These are phyloP conservation scores for Fundulus diaphanus DNA, from an alignment of 2,797 vertebrate genomes.

Conservation along the genomic window DNA sequence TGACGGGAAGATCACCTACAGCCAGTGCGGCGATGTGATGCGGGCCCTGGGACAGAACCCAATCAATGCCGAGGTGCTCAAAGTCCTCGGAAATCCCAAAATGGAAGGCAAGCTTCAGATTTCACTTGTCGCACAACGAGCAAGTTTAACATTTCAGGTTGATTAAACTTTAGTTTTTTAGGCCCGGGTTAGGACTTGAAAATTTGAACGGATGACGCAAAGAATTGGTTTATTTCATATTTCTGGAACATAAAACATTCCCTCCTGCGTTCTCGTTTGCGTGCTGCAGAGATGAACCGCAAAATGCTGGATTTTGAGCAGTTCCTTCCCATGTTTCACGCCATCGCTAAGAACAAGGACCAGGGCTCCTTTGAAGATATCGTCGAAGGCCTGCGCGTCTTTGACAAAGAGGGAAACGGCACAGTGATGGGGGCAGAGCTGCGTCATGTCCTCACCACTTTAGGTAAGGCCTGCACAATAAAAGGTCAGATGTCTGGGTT, in stretches of 20 bases:
- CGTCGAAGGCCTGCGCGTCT: conserved; percentile 90
- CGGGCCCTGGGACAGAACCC: conserved; percentile 93
- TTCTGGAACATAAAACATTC: not conserved
- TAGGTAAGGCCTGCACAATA: conserved; percentile 78
- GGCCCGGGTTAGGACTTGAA: not conserved
- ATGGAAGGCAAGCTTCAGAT: conserved; percentile 78
- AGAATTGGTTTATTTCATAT: not conserved
- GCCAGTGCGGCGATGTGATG: conserved; percentile 93
- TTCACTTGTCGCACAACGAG: not conserved
- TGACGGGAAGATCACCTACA: conserved; percentile 91
- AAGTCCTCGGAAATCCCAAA: conserved; percentile 93
- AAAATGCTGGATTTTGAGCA: conserved; percentile 93
- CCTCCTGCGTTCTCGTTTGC: not conserved
- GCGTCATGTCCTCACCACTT: conserved; percentile 92
- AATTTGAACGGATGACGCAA: not conserved
- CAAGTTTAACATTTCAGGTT: not conserved
- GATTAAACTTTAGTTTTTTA: not conserved
- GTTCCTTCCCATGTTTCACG: conserved; percentile 94
- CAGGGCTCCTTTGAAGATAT: conserved; percentile 93
- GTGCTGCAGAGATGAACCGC: conserved; percentile 87
- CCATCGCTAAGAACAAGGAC: conserved; percentile 93
- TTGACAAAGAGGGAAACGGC: conserved; percentile 95
- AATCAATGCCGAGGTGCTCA: conserved; percentile 92
- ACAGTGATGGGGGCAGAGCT: conserved; percentile 94
- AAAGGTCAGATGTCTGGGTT: not conserved